Percentiles rank a stretch among this genome's conserved stretches.
Evolutionary conservation across 2,888 invertebrate species (phyloP).

Genomic region (Sesia bembeciformis): DNA sequence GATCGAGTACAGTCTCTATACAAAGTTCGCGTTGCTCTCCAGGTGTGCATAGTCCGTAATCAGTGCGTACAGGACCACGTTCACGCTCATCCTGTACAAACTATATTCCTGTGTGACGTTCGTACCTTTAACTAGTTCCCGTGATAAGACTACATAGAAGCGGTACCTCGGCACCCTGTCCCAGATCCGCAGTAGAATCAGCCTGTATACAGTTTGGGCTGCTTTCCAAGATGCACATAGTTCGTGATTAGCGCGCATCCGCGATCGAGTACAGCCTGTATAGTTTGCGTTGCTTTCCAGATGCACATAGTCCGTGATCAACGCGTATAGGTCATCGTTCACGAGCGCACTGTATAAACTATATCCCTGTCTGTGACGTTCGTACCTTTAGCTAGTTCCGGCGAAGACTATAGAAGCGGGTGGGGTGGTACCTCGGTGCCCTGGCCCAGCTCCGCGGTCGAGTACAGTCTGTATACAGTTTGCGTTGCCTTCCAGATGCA

Average conservation of each 20-base stretch:
- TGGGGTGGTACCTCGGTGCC: conserved; percentile 15
- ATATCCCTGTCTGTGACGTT: not conserved
- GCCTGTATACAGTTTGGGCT: not conserved
- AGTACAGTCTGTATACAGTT: conserved; percentile 37
- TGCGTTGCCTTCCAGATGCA: conserved; percentile 48
- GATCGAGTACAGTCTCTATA: conserved; percentile 37
- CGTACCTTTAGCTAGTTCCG: too few species aligned
- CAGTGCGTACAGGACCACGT: too few species aligned
- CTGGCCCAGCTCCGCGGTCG: conserved; percentile 38
- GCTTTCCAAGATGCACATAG: too few species aligned
- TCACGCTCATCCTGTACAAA: too few species aligned
- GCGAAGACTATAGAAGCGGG: too few species aligned
- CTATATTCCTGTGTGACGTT: too few species aligned
- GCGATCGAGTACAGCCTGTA: conserved; percentile 40
- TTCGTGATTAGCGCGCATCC: conserved; percentile 10
- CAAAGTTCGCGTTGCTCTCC: conserved; percentile 1
- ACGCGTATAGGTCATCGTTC: conserved; percentile 45
- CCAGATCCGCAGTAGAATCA: conserved; percentile 33
- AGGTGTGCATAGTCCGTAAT: too few species aligned
- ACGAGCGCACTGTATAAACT: conserved; percentile 40
- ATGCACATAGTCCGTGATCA: conserved; percentile 50
- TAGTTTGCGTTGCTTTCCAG: conserved; percentile 41
- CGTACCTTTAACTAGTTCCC: conserved; percentile 31
- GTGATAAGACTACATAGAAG: conserved; percentile 45
- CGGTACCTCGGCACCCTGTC: conserved; percentile 46